Conservation (phyloP, 2,888 invertebrate genomes). For the Cheilosia vulpina region DNA sequence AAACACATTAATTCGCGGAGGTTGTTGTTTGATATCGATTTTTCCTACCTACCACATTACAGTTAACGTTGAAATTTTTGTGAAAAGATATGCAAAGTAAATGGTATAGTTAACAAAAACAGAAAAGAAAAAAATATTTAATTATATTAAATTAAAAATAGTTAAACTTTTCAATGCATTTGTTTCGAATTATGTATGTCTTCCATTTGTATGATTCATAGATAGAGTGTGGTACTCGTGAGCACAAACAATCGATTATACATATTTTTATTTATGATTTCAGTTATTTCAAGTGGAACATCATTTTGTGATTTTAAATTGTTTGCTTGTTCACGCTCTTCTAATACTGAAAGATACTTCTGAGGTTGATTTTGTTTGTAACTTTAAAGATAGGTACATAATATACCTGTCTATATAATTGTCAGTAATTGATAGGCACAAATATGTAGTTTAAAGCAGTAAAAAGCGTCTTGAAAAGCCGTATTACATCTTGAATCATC, state of each 20-base stretch:
- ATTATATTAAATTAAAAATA: too few species aligned
- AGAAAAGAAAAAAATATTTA: not conserved
- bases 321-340: not conserved
- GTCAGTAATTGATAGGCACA: not conserved
- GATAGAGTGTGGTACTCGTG: not conserved
- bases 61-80: constrained; percentile 18
- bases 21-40: constrained; percentile 37
- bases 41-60: constrained; percentile 27
- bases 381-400: not conserved
- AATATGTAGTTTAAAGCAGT: not conserved
- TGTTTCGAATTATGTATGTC: not conserved
- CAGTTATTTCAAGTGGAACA: not conserved
- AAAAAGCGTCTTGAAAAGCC: not conserved
- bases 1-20: too few species aligned
- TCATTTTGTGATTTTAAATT: not conserved
- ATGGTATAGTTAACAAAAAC: constrained; percentile 6
- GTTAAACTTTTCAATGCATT: not conserved
- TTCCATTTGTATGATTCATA: constrained; percentile 34
- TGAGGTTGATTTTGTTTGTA: not conserved
- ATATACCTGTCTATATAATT: not conserved
- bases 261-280: not conserved
- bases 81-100: not conserved
- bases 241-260: constrained; percentile 13
- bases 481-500: not conserved
- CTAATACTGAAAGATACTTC: not conserved